Percentiles rank a stretch among this genome's conserved stretches.
These are phyloP conservation scores for Pteronura brasiliensis DNA, from an alignment of 2,113 vertebrate species.

Conservation along the genomic window DNA sequence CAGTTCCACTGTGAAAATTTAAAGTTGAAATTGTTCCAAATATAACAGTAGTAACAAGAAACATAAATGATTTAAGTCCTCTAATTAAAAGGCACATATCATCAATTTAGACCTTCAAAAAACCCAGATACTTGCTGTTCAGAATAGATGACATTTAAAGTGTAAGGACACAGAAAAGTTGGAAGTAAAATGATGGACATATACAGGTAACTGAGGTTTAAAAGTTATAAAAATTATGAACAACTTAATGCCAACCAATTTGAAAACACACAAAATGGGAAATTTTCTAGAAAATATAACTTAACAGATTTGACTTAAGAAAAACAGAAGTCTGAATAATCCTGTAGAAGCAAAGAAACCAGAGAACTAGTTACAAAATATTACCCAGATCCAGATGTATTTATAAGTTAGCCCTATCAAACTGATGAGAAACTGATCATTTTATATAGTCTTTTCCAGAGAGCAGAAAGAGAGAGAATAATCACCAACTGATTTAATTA, in stretches of 20 bases:
- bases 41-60: neutral
- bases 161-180: neutral
- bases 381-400: neutral
- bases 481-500: neutral
- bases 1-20: neutral
- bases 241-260: neutral
- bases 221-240: neutral
- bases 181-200: neutral
- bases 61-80: neutral
- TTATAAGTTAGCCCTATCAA: neutral
- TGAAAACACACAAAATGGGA: neutral
- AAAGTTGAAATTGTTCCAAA: neutral
- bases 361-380: neutral
- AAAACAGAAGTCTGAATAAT: neutral
- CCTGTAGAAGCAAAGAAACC: neutral
- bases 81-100: neutral
- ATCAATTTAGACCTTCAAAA: neutral
- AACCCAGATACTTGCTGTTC: neutral
- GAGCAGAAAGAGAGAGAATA: neutral
- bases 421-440: neutral
- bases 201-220: neutral
- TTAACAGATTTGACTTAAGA: neutral
- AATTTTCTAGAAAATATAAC: neutral
- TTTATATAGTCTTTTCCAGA: neutral
- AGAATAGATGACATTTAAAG: slow-evolving; percentile 27